phyloP scores from a whole-genome alignment of 2,888 invertebrate genomes.

The Trissoscelio sp. region DNA sequence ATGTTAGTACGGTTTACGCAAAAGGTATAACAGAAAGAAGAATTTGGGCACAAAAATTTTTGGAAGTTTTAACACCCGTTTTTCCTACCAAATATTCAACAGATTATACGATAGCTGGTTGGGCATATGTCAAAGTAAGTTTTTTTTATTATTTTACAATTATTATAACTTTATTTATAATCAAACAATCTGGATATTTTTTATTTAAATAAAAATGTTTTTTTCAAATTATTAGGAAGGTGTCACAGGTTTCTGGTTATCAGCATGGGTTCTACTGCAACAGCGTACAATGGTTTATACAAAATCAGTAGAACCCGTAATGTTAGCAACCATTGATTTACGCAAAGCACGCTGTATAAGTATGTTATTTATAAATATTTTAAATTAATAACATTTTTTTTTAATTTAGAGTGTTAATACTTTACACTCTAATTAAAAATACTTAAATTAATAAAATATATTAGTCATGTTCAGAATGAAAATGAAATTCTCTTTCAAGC shows the following conservation, averaged over 20 bases:
- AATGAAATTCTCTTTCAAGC: background rate
- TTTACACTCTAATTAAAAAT: background rate
- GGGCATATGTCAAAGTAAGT: conserved; percentile 88
- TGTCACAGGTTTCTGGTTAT: conserved; percentile 89
- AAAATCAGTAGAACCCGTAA: conserved; percentile 83
- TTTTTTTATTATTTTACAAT: background rate
- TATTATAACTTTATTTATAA: background rate
- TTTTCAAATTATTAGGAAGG: conserved; percentile 85
- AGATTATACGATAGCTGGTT: conserved; percentile 90
- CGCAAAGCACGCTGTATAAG: conserved; percentile 92
- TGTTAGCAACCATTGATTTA: conserved; percentile 88
- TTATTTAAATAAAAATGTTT: background rate
- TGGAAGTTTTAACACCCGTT: conserved; percentile 89
- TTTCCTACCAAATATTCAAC: conserved; percentile 88
- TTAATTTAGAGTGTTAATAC: no score
- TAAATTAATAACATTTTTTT: background rate
- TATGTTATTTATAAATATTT: conserved; percentile 75
- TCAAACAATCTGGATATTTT: no score
- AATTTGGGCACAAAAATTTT: conserved; percentile 91
- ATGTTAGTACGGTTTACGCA: conserved; percentile 77
- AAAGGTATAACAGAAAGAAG: conserved; percentile 83
- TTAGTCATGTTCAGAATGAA: background rate
- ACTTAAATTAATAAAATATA: background rate
- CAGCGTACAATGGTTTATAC: conserved; percentile 87
- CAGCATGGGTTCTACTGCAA: conserved; percentile 91